A percentile compares a stretch with the other conserved stretches of the same genome.
phyloP scores from a whole-genome alignment of 1,140 invertebrate genomes.

The Cotesia glomerata region DNA sequence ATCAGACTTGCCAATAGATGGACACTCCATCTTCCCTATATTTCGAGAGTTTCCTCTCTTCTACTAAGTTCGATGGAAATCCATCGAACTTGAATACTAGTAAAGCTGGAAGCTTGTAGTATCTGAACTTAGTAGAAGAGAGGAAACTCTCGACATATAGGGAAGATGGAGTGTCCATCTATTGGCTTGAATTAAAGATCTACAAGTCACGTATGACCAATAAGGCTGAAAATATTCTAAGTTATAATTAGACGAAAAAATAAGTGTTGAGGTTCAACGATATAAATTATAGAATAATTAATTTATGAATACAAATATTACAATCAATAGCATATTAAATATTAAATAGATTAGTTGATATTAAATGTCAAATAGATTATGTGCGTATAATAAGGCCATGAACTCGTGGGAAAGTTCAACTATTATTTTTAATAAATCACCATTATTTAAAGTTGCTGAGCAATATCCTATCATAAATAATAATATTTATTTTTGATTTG shows the following conservation, averaged over 20 bases:
- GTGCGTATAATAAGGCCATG: constrained; percentile 42
- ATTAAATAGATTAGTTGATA: constrained; percentile 1
- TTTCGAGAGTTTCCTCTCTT: too few relatives aligned
- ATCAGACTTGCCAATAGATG: too few relatives aligned
- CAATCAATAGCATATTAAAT: constrained; percentile 22
- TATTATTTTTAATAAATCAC: constrained; percentile 48
- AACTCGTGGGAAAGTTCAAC: constrained; percentile 53
- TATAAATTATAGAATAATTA: constrained; percentile 50
- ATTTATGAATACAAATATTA: not conserved
- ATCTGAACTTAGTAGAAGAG: too few relatives aligned
- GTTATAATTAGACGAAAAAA: not conserved
- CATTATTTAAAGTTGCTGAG: constrained; percentile 53
- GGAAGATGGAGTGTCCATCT: too few relatives aligned
- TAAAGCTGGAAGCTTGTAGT: too few relatives aligned
- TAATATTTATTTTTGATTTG: constrained; percentile 8
- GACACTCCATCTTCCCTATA: too few relatives aligned
- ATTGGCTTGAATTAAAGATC: too few relatives aligned
- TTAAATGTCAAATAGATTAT: constrained; percentile 29
- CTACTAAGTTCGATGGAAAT: too few relatives aligned
- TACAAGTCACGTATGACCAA: too few relatives aligned
- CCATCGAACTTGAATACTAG: too few relatives aligned
- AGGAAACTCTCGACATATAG: too few relatives aligned
- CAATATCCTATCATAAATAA: constrained; percentile 45
- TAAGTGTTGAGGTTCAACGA: not conserved
- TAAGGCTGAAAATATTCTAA: too few relatives aligned